Base-by-base conservation (phyloP, 2,888 invertebrate species). In the Mythimna ferrago region DNA sequence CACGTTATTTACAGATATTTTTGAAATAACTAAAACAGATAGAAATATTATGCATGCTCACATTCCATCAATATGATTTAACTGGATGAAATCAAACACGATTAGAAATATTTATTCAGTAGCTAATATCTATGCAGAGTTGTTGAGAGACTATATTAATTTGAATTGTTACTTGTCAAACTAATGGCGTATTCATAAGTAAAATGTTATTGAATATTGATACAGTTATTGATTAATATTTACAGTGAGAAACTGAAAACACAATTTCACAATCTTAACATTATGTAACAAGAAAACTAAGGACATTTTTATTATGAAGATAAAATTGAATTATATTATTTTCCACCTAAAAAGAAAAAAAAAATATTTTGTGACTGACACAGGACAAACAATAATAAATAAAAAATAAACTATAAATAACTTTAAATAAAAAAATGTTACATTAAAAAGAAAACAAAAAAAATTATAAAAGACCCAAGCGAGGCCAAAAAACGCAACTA, bases 31-130 rank as follows among this genome's bases (percentile, higher is more conserved):
- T 60, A 32, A 32, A 65, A 68, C 19, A 16, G 5, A 58, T 63
- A 26, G 4, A n/a, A 66, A 58, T 41, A 66, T 57, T 58, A 57
- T 53, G 57, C 41, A 64, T 19, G 48, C 51, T 60, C 61, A 80
- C n/a, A 57, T 80, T 80, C 75, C n/a, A 63, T 38, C n/a, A 51
- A 56, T 21, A 61, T 6, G 9, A 58, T 75, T 53, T 53, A 60
- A 44, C 54, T 71, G 7, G 7, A 21, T 48, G 38, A 56, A 41
- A 61, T 21, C 73, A 64, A 54, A 64, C 10, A 71, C 57, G 16
- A 35, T 26, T 57, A n/a, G 9, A 35, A 62, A 75, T 63, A 57
- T 69, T 69, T 32, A 68, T 53, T 61, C 21, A 56, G 21, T 62
- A 62, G 32, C 14, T 38, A 53, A 57, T 61, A 62, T 70, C 5